Conservation (phyloP, 2,797 vertebrate species). For the Chloroceryle amazona region DNA sequence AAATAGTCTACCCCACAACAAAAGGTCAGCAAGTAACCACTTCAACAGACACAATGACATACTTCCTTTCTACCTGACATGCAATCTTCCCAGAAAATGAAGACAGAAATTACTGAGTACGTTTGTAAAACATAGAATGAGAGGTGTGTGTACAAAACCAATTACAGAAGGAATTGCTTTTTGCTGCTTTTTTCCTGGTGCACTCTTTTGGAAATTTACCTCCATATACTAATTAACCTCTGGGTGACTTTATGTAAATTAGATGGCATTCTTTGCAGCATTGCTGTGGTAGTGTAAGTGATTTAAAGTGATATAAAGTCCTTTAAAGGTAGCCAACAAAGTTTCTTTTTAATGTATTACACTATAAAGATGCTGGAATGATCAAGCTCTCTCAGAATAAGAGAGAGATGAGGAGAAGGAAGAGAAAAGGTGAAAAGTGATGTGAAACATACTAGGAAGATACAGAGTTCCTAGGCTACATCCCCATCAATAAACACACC, state of each 20-base stretch:
- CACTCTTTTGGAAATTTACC: slow-evolving; percentile 71
- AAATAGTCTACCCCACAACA: background rate
- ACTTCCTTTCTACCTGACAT: slow-evolving; percentile 26
- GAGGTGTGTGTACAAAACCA: slow-evolving; percentile 46
- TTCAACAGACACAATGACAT: background rate
- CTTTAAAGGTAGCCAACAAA: slow-evolving; percentile 52
- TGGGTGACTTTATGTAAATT: slow-evolving; percentile 73
- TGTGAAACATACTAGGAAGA: background rate
- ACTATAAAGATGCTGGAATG: background rate
- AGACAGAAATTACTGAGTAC: slow-evolving; percentile 1
- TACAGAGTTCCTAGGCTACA: background rate
- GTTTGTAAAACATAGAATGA: slow-evolving; percentile 42
- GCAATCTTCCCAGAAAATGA: slow-evolving; percentile 41
- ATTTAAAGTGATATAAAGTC: slow-evolving; percentile 19
- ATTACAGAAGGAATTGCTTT: slow-evolving; percentile 66
- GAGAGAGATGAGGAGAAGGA: background rate
- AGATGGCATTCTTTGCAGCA: slow-evolving; percentile 39
- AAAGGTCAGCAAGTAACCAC: slow-evolving; percentile 22
- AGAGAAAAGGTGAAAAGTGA: background rate
- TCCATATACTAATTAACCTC: slow-evolving; percentile 72
- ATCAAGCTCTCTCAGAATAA: background rate
- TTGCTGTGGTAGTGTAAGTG: slow-evolving; percentile 21
- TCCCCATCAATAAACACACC: background rate
- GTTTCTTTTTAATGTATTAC: slow-evolving; percentile 30
- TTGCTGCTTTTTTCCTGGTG: slow-evolving; percentile 51